Evolutionary conservation across 2,113 vertebrate genomes (phyloP), one percentile per base, ranked within the genome.

Genomic region (Ornithorhynchus anatinus): DNA sequence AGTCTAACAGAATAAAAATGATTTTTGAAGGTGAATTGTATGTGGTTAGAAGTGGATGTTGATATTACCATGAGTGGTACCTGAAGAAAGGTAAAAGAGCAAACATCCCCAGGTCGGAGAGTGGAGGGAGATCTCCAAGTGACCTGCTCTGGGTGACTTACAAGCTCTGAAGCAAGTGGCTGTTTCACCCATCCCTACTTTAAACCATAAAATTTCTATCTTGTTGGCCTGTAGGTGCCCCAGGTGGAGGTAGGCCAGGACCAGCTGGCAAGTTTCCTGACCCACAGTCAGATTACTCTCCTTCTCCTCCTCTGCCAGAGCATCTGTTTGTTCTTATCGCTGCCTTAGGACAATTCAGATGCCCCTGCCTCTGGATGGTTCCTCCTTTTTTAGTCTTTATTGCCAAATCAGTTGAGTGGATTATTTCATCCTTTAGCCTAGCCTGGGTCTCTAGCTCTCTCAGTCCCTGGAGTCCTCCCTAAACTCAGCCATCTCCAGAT

Each of bases 201-300:
- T 1, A 0, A 2, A 27, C 10, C 3, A n/a, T n/a, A n/a, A n/a
- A n/a, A n/a, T 20, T 27, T 12, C 7, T 35, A 6, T 82, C 9
- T 59, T 3, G 81, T 23, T 40, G 27, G 50, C 36, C 32, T 25
- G 22, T 73, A 89, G 92, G 37, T 0, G 69, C 84, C 0, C 53
- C 68, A 0, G 82, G 69, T 60, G 76, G 57, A 2, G 72, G 78
- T 29, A 89, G 88, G 47, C 59, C 72, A 0, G 39, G 76, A 11
- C 17, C 35, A 0, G 64, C 60, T 0, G 16, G 79, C 8, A 75
- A 88, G 17, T 78, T 87, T 59, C 78, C 86, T 0, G 92, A 93
- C 10, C 80, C 74, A 29, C 88, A 86, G 33, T 77, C 91, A 92
- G 92, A 91, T 86, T 78, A 86, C 59, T 25, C 17, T 40, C 23